These are phyloP conservation scores for Tipula lateralis DNA, from an alignment of 2,888 invertebrate species.

Conservation along the genomic window DNA sequence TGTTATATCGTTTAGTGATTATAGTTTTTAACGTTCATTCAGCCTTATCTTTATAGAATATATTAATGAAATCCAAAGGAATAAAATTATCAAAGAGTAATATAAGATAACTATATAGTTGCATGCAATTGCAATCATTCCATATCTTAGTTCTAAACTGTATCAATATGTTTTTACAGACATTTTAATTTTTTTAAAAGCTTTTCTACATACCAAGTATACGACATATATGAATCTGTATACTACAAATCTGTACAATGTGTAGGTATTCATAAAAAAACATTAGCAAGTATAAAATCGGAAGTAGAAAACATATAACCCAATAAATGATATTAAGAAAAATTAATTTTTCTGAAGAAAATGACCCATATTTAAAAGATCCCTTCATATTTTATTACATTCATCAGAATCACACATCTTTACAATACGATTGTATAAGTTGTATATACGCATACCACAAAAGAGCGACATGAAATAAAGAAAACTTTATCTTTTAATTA, in stretches of 20 bases:
- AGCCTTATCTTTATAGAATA: no score
- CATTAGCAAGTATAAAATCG: neutral
- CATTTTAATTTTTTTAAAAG: no score
- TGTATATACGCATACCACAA: neutral
- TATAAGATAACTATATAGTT: no score
- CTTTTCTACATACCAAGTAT: no score
- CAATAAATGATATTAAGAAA: neutral
- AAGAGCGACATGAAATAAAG: neutral
- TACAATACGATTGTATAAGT: neutral
- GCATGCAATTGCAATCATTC: no score
- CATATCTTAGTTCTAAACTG: no score
- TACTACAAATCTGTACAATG: neutral
- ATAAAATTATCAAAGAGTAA: no score
- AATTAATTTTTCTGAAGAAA: neutral
- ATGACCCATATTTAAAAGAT: slow-evolving; percentile 1
- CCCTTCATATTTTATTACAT: neutral
- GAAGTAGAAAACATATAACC: neutral
- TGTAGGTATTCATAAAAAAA: neutral
- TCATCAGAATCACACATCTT: neutral
- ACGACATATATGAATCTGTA: neutral
- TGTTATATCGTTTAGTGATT: no score
- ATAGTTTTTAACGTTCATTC: no score
- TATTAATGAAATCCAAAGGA: no score
- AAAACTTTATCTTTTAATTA: neutral
- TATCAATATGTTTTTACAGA: no score